These are phyloP conservation scores for Akabosia matsudoensis DNA, from an alignment of 1,140 invertebrate genomes.

Conservation along the genomic window DNA sequence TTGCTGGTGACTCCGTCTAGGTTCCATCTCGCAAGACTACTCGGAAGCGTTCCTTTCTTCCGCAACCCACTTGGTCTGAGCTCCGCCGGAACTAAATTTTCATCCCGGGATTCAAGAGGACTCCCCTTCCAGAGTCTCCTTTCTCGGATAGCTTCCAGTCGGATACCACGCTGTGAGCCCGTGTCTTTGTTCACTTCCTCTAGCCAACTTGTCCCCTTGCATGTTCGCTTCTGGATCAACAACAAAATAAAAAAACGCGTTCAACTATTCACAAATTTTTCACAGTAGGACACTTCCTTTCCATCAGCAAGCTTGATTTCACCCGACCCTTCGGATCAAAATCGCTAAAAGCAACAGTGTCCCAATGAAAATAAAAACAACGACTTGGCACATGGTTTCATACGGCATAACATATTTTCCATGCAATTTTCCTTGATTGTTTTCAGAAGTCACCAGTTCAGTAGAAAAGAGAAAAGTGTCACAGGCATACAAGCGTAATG, in stretches of 20 bases:
- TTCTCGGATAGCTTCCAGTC: constrained; percentile 11
- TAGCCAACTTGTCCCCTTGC: no score
- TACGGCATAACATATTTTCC: no score
- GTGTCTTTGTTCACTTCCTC: no score
- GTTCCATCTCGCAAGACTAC: not conserved
- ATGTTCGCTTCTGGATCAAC: no score
- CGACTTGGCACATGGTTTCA: no score
- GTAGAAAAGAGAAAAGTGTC: not conserved
- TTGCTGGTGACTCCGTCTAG: not conserved
- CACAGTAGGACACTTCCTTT: not conserved
- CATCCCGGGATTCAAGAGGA: constrained; percentile 44
- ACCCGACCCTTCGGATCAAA: not conserved
- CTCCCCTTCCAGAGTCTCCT: constrained; percentile 39
- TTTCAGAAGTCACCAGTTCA: no score
- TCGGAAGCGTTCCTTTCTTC: not conserved
- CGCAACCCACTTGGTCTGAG: not conserved
- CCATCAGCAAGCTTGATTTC: not conserved
- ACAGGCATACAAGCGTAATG: not conserved
- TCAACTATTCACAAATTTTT: no score
- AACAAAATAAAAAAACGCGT: no score
- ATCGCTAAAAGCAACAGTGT: no score
- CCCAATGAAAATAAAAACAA: no score
- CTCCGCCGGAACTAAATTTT: constrained; percentile 44
- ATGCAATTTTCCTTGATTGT: no score
- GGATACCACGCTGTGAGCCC: no score